Percentiles rank a stretch among this genome's conserved stretches.
These are phyloP conservation scores for Leucophora obtusa DNA, from an alignment of 2,888 invertebrate genomes.

Conservation along the genomic window DNA sequence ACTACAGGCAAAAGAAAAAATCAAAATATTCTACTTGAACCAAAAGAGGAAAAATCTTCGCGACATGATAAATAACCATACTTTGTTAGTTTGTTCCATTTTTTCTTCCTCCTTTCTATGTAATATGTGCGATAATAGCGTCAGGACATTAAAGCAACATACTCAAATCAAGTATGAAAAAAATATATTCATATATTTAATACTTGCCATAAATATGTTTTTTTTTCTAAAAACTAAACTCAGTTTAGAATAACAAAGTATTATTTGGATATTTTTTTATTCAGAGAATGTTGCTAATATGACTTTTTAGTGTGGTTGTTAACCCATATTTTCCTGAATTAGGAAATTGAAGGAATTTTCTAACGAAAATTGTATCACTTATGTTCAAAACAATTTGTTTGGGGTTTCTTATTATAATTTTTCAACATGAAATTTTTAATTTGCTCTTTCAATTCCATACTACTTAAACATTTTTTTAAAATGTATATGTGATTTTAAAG, in stretches of 20 bases:
- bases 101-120: neutral
- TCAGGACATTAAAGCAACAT: conserved; percentile 48
- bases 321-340: too few species aligned
- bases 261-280: conserved; percentile 26
- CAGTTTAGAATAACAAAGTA: conserved; percentile 35
- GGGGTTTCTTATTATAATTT: too few species aligned
- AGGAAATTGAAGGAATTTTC: too few species aligned
- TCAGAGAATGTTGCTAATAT: conserved; percentile 13
- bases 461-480: too few species aligned
- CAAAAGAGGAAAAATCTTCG: conserved; percentile 15
- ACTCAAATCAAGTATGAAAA: neutral
- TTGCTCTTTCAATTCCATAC: too few species aligned
- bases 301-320: neutral
- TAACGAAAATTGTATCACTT: too few species aligned
- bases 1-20: conserved; percentile 33
- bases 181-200: neutral
- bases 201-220: neutral
- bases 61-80: conserved; percentile 57
- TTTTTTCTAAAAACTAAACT: neutral
- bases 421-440: too few species aligned
- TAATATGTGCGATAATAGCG: conserved; percentile 33
- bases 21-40: conserved; percentile 31
- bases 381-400: too few species aligned
- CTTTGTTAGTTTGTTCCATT: conserved; percentile 32
- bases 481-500: too few species aligned